These are phyloP conservation scores for Myocastor coypus DNA, from an alignment of 2,113 vertebrate genomes.

Conservation along the genomic window DNA sequence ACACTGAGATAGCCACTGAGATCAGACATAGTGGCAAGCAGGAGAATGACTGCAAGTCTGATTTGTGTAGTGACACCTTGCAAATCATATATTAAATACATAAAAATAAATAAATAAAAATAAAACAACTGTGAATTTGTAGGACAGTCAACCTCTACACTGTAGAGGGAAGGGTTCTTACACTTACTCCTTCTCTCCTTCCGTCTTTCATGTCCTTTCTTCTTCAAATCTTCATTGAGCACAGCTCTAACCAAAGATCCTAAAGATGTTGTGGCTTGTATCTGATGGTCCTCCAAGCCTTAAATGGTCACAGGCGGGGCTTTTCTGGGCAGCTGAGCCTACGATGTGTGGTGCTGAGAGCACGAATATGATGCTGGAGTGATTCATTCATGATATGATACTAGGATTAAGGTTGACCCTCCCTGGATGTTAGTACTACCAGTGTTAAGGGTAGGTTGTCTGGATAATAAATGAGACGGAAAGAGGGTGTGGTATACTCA, in stretches of 20 bases:
- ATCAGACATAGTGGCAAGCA: no score
- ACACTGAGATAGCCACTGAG: no score
- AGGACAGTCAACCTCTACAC: background rate
- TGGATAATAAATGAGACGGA: background rate
- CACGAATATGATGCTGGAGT: background rate
- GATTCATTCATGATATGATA: background rate
- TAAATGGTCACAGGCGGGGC: background rate
- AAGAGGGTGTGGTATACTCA: background rate
- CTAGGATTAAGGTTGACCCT: background rate
- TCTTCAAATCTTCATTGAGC: background rate
- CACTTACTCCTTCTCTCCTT: background rate
- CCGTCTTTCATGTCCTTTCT: background rate
- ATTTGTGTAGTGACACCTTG: no score
- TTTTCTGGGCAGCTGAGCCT: background rate
- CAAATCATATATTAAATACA: no score
- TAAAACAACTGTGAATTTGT: no score
- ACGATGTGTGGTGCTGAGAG: background rate
- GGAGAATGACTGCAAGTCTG: no score
- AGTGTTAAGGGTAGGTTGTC: background rate
- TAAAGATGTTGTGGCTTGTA: background rate
- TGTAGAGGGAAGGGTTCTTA: background rate
- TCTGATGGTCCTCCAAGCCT: background rate
- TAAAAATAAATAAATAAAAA: no score
- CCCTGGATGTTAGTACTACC: background rate
- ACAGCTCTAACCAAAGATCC: background rate